Percentiles rank a stretch among this genome's conserved stretches.
phyloP scores from a whole-genome alignment of 2,113 vertebrate genomes.

The Hippocampus abdominalis region DNA sequence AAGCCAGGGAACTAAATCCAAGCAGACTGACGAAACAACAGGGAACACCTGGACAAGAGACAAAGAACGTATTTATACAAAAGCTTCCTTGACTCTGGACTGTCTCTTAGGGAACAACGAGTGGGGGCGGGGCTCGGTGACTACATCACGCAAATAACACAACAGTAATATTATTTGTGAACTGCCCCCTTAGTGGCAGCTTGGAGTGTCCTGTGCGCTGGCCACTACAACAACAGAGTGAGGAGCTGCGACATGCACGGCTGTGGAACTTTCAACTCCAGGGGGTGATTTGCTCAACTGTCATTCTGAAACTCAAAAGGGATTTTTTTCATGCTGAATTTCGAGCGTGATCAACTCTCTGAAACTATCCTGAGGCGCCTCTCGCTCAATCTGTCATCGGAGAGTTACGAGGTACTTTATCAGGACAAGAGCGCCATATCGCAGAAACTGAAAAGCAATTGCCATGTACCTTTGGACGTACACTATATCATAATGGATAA shows the following conservation, averaged over 20 bases:
- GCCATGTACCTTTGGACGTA: not conserved
- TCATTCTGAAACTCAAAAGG: not conserved
- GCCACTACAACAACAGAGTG: slow-evolving; percentile 62
- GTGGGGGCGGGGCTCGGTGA: too few relatives aligned
- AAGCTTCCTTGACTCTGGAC: too few relatives aligned
- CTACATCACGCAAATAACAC: not conserved
- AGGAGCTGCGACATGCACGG: slow-evolving; percentile 55
- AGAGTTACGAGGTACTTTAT: slow-evolving; percentile 1
- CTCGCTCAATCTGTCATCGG: not conserved
- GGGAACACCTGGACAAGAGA: too few relatives aligned
- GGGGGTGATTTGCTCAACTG: slow-evolving; percentile 40
- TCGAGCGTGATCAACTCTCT: not conserved
- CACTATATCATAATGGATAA: not conserved
- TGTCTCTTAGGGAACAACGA: too few relatives aligned
- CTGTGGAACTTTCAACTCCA: slow-evolving; percentile 58
- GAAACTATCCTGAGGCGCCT: not conserved
- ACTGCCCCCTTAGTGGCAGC: slow-evolving; percentile 28
- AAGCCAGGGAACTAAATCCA: too few relatives aligned
- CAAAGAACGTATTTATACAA: not conserved
- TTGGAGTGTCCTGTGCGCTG: slow-evolving; percentile 56
- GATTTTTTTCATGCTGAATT: slow-evolving; percentile 4
- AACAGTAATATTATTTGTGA: not conserved
- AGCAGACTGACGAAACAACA: too few relatives aligned
- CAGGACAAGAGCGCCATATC: not conserved
- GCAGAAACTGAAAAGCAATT: not conserved